A percentile compares a stretch with the other conserved stretches of the same genome.
Evolutionary conservation across 2,113 vertebrate species (phyloP).

Genomic region (Erythrocebus patas): DNA sequence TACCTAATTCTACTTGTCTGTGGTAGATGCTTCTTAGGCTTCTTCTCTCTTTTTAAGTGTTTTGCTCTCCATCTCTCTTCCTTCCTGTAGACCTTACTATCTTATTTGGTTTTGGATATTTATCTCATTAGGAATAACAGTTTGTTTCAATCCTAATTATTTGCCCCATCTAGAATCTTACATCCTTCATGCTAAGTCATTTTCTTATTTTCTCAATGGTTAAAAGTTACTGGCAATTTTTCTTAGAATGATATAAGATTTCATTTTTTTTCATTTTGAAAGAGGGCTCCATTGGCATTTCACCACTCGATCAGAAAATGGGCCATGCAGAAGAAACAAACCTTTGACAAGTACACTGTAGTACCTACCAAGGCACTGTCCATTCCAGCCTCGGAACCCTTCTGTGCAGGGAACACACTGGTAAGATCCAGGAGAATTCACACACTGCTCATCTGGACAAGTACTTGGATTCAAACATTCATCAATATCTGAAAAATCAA

Average conservation of each 20-base stretch:
- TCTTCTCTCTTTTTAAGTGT: neutral
- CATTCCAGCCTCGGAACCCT: constrained; percentile 90
- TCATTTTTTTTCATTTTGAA: neutral
- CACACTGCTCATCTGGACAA: constrained; percentile 92
- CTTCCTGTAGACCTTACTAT: neutral
- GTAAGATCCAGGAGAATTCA: constrained; percentile 91
- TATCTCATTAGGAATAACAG: neutral
- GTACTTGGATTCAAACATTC: constrained; percentile 87
- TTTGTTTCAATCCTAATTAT: neutral
- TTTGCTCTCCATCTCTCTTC: neutral
- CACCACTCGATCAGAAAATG: neutral
- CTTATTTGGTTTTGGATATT: neutral
- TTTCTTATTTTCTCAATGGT: neutral
- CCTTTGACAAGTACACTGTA: neutral
- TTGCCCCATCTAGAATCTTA: neutral
- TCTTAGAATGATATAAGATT: neutral
- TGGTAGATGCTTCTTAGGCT: neutral
- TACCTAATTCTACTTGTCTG: neutral
- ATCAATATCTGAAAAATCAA: constrained; percentile 88
- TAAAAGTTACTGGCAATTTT: neutral
- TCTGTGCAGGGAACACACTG: constrained; percentile 90
- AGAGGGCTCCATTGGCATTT: neutral
- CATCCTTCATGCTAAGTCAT: neutral
- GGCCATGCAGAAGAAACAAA: neutral
- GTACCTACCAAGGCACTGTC: constrained; percentile 91